phyloP scores from a whole-genome alignment of 1,140 invertebrate species.

The Rhyzopertha dominica region DNA sequence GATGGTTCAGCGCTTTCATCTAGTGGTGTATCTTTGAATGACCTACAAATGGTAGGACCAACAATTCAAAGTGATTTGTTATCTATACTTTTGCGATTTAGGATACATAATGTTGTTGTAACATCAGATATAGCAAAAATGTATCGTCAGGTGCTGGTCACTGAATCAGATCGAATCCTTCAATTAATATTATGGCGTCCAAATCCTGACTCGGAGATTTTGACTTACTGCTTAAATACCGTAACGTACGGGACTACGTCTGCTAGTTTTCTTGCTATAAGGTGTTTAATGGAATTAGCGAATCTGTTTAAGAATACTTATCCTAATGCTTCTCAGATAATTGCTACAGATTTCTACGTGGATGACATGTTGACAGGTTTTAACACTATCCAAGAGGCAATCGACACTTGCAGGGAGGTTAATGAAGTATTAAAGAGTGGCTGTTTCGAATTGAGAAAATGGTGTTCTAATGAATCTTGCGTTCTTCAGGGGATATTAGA shows the following conservation, averaged over 20 bases:
- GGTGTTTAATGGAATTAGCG: conserved; percentile 26
- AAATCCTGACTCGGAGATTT: conserved; percentile 17
- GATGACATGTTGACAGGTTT: too few relatives aligned
- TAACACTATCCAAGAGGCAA: too few relatives aligned
- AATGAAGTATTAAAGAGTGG: too few relatives aligned
- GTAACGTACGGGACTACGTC: conserved; percentile 29
- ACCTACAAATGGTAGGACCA: conserved; percentile 34
- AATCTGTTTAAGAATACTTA: too few relatives aligned
- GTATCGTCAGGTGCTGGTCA: conserved; percentile 20
- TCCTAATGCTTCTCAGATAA: too few relatives aligned
- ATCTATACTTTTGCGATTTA: conserved; percentile 32
- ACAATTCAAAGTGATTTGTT: conserved; percentile 32
- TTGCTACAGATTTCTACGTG: too few relatives aligned
- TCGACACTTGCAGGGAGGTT: background rate
- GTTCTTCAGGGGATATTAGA: too few relatives aligned
- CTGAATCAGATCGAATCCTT: conserved; percentile 21
- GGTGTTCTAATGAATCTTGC: too few relatives aligned
- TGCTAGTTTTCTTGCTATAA: conserved; percentile 29
- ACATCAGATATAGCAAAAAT: conserved; percentile 25
- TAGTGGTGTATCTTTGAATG: conserved; percentile 16
- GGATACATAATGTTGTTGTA: background rate
- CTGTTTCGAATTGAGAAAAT: too few relatives aligned
- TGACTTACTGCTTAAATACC: conserved; percentile 33
- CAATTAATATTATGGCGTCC: conserved; percentile 45
- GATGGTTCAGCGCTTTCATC: conserved; percentile 10